These are phyloP conservation scores for Salticus scenicus DNA, from an alignment of 2,888 invertebrate genomes.

Conservation along the genomic window DNA sequence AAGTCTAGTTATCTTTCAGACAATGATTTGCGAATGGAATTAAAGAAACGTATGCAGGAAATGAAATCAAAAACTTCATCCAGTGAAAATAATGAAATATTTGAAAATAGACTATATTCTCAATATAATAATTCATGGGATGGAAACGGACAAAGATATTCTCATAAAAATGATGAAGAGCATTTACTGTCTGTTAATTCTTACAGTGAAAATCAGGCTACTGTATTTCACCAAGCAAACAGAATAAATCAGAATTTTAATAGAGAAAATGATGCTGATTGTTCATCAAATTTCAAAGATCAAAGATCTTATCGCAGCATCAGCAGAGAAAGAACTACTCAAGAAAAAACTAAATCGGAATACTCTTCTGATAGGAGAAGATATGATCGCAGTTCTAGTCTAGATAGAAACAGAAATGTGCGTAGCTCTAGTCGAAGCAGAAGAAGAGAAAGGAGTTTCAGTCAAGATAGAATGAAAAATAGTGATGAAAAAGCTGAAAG, in stretches of 20 bases:
- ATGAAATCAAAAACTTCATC: background rate
- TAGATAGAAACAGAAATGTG: background rate
- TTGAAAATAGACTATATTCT: too few relatives aligned
- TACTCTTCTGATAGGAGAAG: slow-evolving; percentile 2
- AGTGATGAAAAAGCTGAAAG: background rate
- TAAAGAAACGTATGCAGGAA: slow-evolving; percentile 44
- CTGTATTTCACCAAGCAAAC: too few relatives aligned
- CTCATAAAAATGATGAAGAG: background rate
- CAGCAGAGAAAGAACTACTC: background rate
- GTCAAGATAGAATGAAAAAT: background rate
- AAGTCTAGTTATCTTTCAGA: background rate
- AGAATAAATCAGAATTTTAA: background rate
- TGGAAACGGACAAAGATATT: background rate
- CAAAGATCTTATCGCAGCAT: background rate
- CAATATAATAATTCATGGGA: background rate
- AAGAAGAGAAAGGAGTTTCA: too few relatives aligned
- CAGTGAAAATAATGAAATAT: background rate
- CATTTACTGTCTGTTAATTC: background rate
- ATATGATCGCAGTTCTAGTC: background rate
- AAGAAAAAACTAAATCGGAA: background rate
- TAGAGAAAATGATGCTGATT: background rate
- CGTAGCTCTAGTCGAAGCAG: background rate
- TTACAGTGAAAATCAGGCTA: too few relatives aligned
- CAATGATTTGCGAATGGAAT: slow-evolving; percentile 32
- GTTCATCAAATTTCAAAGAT: background rate